Base-by-base conservation (phyloP, 1,140 invertebrate genomes). In the silkworm (Bombyx mori) region DNA sequence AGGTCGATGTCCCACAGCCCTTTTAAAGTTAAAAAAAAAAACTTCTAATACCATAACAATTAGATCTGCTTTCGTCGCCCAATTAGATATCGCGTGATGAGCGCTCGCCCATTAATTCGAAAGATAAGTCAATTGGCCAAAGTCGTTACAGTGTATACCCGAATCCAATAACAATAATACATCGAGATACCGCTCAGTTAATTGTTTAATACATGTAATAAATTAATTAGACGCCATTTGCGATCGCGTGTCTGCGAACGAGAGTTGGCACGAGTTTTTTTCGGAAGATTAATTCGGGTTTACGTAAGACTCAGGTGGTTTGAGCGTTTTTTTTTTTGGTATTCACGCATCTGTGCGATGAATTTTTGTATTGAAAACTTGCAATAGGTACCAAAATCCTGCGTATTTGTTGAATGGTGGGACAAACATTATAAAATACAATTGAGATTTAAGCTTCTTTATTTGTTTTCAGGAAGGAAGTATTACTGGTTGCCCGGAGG, bases 151-250 rank as follows among this genome's bases (percentile, higher is more conserved):
- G 54, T 46, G 63, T 54, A 62, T 51, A 62, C 62, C 73, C 70
- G 66, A 79, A 86, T 80, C 78, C 75, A 76, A 79, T 77, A 79
- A 77, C 73, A 73, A 73, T 74, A 79, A 80, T 83, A 81, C 72
- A 78, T 81, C 82, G 71, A 84, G 83, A 86, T 86, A 84, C 71
- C 68, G 69, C 66, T 70, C 67, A 68, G 73, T 75, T 86, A 86
- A 86, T 86, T 86, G 83, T 86, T 85, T 86, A 86, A 86, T 84
- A 77, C 79, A 78, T 84, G 81, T 86, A 83, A 82, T 86, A 86
- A 86, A 86, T 86, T 86, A 86, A 86, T 86, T 84, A 84, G 77
- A 76, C 60, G 77, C 79, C 78, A 86, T 84, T 86, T 79, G 61
- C 57, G 75, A 73, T 82, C 68, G 83, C 80, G 81, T 85, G 83